Percentiles rank a stretch among this genome's conserved stretches.
phyloP scores from a whole-genome alignment of 2,888 invertebrate species.

The Spatulosminthurus flaviceps region DNA sequence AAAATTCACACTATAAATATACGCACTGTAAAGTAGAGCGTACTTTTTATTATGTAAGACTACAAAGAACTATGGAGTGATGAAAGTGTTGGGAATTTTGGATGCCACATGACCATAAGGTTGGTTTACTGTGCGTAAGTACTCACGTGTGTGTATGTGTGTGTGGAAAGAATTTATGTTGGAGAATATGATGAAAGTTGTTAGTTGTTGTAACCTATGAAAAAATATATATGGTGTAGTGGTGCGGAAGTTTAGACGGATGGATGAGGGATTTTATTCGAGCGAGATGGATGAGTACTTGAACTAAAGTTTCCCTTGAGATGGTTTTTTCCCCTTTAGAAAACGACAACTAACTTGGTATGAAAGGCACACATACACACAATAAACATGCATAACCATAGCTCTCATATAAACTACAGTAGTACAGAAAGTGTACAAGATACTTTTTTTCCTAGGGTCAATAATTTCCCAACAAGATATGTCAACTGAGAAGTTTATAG shows the following conservation, averaged over 20 bases:
- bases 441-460: conserved; percentile 43
- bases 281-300: conserved; percentile 43
- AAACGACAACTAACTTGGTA: background rate
- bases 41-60: too few species aligned
- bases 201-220: conserved; percentile 7
- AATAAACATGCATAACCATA: background rate
- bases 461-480: conserved; percentile 40
- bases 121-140: background rate
- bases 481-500: conserved; percentile 41
- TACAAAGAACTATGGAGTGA: too few species aligned
- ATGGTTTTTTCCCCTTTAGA: conserved; percentile 1
- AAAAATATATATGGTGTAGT: conserved; percentile 1
- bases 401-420: background rate
- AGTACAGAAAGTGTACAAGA: too few species aligned
- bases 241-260: conserved; percentile 27
- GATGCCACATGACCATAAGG: background rate
- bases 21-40: too few species aligned
- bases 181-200: background rate
- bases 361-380: background rate
- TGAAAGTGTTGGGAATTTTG: too few species aligned
- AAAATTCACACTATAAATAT: too few species aligned
- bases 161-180: background rate
- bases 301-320: conserved; percentile 46
- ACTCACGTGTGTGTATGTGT: background rate
- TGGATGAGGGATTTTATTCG: conserved; percentile 42